Conservation (phyloP, 2,888 invertebrate genomes). For the Endomychus coccineus region DNA sequence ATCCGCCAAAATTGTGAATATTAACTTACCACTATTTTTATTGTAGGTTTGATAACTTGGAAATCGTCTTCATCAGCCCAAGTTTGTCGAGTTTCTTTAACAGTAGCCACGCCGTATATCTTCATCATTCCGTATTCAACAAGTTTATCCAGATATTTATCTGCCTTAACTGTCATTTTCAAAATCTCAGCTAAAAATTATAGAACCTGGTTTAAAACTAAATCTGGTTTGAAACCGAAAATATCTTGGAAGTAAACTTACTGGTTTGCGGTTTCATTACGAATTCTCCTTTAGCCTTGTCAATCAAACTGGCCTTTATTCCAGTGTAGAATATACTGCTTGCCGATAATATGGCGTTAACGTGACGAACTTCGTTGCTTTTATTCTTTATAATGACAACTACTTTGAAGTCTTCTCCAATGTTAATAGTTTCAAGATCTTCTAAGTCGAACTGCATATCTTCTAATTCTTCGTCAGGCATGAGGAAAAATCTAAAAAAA, state of each 20-base stretch:
- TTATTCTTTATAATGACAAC: constrained; percentile 59
- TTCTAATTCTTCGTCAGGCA: constrained; percentile 50
- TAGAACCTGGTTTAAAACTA: too few species aligned
- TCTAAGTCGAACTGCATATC: constrained; percentile 60
- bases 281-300: constrained; percentile 60
- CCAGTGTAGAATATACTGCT: constrained; percentile 73
- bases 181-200: constrained; percentile 51
- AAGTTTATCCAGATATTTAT: constrained; percentile 69
- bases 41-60: constrained; percentile 65
- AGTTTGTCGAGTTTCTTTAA: constrained; percentile 71
- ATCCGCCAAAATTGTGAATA: too few species aligned
- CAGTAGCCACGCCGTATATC: constrained; percentile 69
- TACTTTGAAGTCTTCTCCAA: constrained; percentile 62
- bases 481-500: constrained; percentile 50
- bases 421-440: constrained; percentile 61
- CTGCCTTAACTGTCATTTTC: constrained; percentile 51
- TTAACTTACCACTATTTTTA: constrained; percentile 59
- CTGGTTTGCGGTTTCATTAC: constrained; percentile 54
- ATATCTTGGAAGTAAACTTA: too few species aligned
- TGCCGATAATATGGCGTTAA: constrained; percentile 60
- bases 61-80: constrained; percentile 81
- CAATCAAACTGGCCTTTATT: constrained; percentile 61
- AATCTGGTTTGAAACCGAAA: too few species aligned
- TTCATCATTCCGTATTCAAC: constrained; percentile 77
- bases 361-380: constrained; percentile 52